Evolutionary conservation across 2,888 invertebrate species (phyloP), one percentile per base, ranked within the genome.

Genomic region (Acleris sparsana): DNA sequence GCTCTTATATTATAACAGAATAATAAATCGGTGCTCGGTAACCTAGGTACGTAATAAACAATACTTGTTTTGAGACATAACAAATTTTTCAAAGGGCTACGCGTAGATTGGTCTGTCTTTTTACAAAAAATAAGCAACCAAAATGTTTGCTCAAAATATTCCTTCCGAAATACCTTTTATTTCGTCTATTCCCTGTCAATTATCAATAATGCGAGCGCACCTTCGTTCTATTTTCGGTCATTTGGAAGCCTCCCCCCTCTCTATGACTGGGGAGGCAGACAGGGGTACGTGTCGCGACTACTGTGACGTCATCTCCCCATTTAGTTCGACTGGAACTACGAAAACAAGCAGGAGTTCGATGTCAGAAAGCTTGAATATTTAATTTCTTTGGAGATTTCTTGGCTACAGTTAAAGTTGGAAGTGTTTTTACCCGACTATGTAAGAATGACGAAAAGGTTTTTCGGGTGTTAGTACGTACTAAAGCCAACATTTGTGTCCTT

Each of bases 251-350:
- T 64, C 62, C 71, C 70, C 66, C 69, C 70, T 67, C 62, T 69
- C 62, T 48, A 22, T 17, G 16, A 56, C 13, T 11, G 49, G 62
- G 59, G 62, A 65, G 67, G 62, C 46, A 60, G 63, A 55, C 65
- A 52, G 68, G 69, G 70, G 69, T 62, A 69, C 69, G 67, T 69
- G 71, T 70, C 72, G 73, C 68, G 70, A 64, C 70, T 52, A 53
- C 67, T 69, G 62, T 65, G 57, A 55, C 68, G 72, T 69, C 70
- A 72, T 70, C 73, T 69, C 61, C 58, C 56, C 13, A n/a, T 53
- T 62, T 6, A 20, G 17, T 49, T 49, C 11, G 13, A 49, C 3
- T 18, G 20, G 49, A 49, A 49, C 49, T 20, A 49, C 49, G 49
- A 49, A 49, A 49, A 49, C 49, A 49, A 20, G 17, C 5, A n/a